A percentile compares a stretch with the other conserved stretches of the same genome.
Evolutionary conservation across 2,113 vertebrate genomes (phyloP).

Genomic region (Chionomys nivalis): DNA sequence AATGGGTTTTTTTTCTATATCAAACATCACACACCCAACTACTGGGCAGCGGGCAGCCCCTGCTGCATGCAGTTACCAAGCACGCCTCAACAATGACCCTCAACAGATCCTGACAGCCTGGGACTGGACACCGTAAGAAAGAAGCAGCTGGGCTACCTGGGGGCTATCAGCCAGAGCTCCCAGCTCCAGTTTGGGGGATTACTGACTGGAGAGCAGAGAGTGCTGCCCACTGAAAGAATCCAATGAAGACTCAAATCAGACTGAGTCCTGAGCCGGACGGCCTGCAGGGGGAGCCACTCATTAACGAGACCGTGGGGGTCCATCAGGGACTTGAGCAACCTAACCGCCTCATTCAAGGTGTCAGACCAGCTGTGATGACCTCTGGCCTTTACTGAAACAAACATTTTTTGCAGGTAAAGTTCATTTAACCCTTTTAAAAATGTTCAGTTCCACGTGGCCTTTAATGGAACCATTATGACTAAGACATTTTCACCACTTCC

Average conservation of each 20-base stretch:
- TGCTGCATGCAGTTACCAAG: not conserved
- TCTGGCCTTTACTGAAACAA: not conserved
- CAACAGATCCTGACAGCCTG: not conserved
- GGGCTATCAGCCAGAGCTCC: not conserved
- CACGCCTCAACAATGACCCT: not conserved
- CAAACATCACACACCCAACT: not conserved
- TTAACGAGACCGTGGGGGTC: not conserved
- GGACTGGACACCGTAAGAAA: too few species aligned
- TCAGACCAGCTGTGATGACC: not conserved
- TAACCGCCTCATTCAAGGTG: accelerated
- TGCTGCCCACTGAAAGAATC: accelerated
- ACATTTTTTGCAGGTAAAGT: not conserved
- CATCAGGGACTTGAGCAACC: accelerated
- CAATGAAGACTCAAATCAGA: too few species aligned
- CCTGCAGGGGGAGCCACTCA: not conserved
- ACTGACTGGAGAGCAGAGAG: not conserved
- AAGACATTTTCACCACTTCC: not conserved
- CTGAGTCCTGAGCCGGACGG: not conserved
- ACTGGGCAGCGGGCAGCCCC: not conserved
- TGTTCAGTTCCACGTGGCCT: not conserved
- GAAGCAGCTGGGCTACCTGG: accelerated
- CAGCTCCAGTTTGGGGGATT: not conserved
- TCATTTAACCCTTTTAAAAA: not conserved
- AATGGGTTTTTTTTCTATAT: not conserved
- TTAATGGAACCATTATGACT: not conserved